Evolutionary conservation across 2,888 invertebrate species (phyloP).

Genomic region (Myopa tessellatipennis): DNA sequence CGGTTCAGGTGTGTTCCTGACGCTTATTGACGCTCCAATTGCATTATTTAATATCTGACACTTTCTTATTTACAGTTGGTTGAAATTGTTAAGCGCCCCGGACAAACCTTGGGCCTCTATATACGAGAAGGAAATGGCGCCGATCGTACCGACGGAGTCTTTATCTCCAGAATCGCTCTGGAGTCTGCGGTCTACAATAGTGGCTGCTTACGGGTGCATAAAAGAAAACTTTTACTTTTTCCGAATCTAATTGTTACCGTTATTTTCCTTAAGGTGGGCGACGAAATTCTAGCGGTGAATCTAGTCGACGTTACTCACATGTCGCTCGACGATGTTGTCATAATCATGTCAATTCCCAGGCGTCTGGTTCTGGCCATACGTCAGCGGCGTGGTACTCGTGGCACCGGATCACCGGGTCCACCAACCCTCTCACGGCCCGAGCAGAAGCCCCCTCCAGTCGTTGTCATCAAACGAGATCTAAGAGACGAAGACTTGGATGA

Average conservation of each 20-base stretch:
- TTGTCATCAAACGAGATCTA: constrained; percentile 89
- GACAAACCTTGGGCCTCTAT: constrained; percentile 97
- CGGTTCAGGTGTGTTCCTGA: constrained; percentile 70
- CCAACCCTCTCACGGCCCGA: constrained; percentile 75
- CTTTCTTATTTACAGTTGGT: constrained; percentile 75
- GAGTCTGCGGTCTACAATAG: constrained; percentile 98
- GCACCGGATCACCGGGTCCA: constrained; percentile 67
- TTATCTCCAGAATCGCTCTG: constrained; percentile 94
- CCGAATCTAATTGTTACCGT: not conserved
- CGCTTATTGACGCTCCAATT: too few relatives aligned
- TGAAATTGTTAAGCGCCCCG: constrained; percentile 98
- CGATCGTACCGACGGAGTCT: constrained; percentile 94
- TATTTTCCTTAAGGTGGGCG: constrained; percentile 79
- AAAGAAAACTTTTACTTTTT: constrained; percentile 44
- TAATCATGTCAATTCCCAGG: constrained; percentile 98
- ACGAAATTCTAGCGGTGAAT: constrained; percentile 98
- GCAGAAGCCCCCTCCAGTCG: constrained; percentile 90
- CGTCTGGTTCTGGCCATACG: constrained; percentile 93
- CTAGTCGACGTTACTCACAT: constrained; percentile 97
- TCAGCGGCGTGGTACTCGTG: constrained; percentile 78
- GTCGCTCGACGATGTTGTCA: constrained; percentile 98
- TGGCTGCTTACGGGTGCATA: constrained; percentile 85
- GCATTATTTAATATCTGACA: not conserved
- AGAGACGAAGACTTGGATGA: constrained; percentile 83
- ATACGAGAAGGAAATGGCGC: constrained; percentile 99